Percentiles rank a stretch among this genome's conserved stretches.
phyloP scores from a whole-genome alignment of 2,888 invertebrate genomes.

The Seira musarum region DNA sequence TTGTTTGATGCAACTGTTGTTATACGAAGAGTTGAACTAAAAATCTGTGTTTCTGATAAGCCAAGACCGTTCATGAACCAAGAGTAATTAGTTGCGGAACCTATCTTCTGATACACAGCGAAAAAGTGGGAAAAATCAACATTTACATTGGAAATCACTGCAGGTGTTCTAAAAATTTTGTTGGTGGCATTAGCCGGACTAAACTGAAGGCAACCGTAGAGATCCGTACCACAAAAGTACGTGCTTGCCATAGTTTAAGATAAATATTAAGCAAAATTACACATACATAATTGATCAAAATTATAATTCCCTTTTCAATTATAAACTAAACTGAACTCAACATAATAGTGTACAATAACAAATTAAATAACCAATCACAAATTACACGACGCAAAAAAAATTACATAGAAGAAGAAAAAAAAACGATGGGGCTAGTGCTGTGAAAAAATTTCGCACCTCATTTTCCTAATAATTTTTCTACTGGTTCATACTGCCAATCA shows the following conservation, averaged over 20 bases:
- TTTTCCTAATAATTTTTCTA: conserved; percentile 68
- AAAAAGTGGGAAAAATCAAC: conserved; percentile 35
- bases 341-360: background rate
- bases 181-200: background rate
- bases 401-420: no score
- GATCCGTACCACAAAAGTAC: conserved; percentile 62
- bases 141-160: conserved; percentile 9
- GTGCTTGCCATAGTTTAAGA: conserved; percentile 7
- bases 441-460: no score
- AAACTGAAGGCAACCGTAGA: conserved; percentile 53
- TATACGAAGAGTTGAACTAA: conserved; percentile 38
- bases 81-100: conserved; percentile 18
- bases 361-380: background rate
- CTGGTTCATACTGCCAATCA: conserved; percentile 68
- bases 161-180: background rate
- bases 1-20: conserved; percentile 32
- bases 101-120: conserved; percentile 52
- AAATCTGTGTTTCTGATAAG: conserved; percentile 45
- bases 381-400: no score
- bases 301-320: no score
- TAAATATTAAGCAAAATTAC: conserved; percentile 1
- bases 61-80: conserved; percentile 64
- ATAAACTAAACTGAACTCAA: background rate
- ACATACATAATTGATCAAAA: no score
- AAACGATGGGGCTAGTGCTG: no score